Evolutionary conservation across 2,888 invertebrate genomes (phyloP).

Genomic region (Netelia inedita): DNA sequence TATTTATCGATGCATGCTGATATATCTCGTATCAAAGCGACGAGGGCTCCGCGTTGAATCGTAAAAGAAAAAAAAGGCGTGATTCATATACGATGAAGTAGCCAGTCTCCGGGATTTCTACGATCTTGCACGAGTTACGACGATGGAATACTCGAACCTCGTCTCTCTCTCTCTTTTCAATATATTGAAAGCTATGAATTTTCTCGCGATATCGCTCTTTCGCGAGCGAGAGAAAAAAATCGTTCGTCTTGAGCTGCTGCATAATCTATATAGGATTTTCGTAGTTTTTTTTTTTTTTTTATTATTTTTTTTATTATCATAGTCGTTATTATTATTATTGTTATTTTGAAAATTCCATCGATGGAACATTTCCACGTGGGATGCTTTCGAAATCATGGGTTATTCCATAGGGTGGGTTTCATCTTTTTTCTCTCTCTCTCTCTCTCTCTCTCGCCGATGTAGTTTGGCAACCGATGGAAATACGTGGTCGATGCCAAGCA

Average conservation of each 20-base stretch:
- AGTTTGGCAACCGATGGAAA: slow-evolving; percentile 30
- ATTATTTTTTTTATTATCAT: slow-evolving; percentile 34
- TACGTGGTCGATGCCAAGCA: slow-evolving; percentile 49
- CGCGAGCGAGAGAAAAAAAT: slow-evolving; percentile 30
- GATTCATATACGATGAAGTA: slow-evolving; percentile 47
- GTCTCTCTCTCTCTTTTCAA: slow-evolving; percentile 10
- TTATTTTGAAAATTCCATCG: slow-evolving; percentile 6
- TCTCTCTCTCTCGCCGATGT: slow-evolving; percentile 24
- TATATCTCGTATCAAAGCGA: slow-evolving; percentile 29
- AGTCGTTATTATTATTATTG: slow-evolving; percentile 24
- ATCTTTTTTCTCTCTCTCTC: neutral
- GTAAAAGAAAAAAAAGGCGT: slow-evolving; percentile 43
- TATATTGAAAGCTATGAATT: slow-evolving; percentile 56
- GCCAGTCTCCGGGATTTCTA: slow-evolving; percentile 53
- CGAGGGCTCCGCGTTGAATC: slow-evolving; percentile 33
- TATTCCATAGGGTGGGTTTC: slow-evolving; percentile 49
- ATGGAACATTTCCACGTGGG: slow-evolving; percentile 31
- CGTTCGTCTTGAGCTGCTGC: neutral
- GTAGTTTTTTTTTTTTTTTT: slow-evolving; percentile 22
- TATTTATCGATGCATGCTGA: slow-evolving; percentile 18
- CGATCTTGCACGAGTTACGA: slow-evolving; percentile 53
- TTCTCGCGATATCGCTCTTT: slow-evolving; percentile 3
- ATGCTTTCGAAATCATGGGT: slow-evolving; percentile 25
- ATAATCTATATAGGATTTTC: slow-evolving; percentile 26
- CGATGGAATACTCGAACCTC: slow-evolving; percentile 24